Evolutionary conservation across 2,888 invertebrate genomes (phyloP).

Genomic region (Mantis religiosa): DNA sequence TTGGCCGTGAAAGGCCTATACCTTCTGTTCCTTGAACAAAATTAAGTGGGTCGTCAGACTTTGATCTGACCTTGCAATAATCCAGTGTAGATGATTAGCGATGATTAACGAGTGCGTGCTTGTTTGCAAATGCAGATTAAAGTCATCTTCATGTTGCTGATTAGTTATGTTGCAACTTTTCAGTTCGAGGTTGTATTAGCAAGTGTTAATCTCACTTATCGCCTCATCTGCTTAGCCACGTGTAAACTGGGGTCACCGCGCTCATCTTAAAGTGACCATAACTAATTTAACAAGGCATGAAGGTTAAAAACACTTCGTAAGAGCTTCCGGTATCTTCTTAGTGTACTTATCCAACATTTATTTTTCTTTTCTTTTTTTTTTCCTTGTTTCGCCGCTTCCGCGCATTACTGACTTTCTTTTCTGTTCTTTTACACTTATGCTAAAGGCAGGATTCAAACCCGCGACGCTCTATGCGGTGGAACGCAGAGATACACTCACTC

Average conservation of each 20-base stretch:
- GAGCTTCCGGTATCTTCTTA: too few relatives aligned
- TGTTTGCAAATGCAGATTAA: neutral
- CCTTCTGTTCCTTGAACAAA: neutral
- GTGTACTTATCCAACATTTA: too few relatives aligned
- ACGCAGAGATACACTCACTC: too few relatives aligned
- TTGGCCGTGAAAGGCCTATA: too few relatives aligned
- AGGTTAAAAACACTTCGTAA: too few relatives aligned
- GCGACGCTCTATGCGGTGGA: too few relatives aligned
- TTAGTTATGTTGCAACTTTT: neutral
- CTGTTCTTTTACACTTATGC: too few relatives aligned
- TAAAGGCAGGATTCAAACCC: too few relatives aligned
- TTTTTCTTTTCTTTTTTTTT: too few relatives aligned
- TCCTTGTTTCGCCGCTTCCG: too few relatives aligned
- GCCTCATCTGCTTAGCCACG: neutral
- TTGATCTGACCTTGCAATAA: neutral
- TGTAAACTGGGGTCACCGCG: neutral
- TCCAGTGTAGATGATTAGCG: neutral
- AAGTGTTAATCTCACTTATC: neutral
- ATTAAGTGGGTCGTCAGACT: neutral
- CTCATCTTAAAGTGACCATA: neutral
- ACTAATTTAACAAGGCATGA: too few relatives aligned
- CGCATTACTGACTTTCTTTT: too few relatives aligned
- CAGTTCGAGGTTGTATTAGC: neutral
- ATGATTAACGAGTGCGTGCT: neutral
- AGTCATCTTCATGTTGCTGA: neutral